phyloP scores from a whole-genome alignment of 1,140 invertebrate genomes.

The Sitophilus oryzae region DNA sequence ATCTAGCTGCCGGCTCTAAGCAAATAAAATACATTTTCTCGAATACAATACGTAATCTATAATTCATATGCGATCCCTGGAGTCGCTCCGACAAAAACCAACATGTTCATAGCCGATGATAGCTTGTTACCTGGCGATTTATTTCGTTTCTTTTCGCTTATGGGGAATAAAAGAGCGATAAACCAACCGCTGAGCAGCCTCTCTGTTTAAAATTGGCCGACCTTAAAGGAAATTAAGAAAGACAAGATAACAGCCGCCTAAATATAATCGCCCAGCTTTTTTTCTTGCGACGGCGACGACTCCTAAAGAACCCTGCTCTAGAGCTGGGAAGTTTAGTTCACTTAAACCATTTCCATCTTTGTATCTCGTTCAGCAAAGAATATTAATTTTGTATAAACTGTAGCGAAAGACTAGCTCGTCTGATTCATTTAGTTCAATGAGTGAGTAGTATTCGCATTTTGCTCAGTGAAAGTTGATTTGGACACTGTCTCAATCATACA shows the following conservation, averaged over 20 bases:
- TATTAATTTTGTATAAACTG: too few species aligned
- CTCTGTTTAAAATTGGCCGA: constrained; percentile 7
- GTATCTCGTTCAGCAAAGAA: constrained; percentile 13
- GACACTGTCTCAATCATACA: too few species aligned
- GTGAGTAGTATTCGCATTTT: too few species aligned
- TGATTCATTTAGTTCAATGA: too few species aligned
- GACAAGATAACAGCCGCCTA: constrained; percentile 37
- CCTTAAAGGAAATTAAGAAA: constrained; percentile 28
- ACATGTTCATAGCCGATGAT: constrained; percentile 20
- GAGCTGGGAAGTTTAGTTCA: too few species aligned
- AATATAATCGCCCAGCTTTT: constrained; percentile 29
- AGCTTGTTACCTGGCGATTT: constrained; percentile 31
- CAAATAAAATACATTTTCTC: constrained; percentile 35
- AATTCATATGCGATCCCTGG: constrained; percentile 33
- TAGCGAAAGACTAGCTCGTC: too few species aligned
- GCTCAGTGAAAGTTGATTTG: too few species aligned
- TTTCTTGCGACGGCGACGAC: neutral
- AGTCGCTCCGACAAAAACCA: constrained; percentile 22
- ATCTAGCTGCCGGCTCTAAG: constrained; percentile 32
- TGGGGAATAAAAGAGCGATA: constrained; percentile 23
- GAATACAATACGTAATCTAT: constrained; percentile 41
- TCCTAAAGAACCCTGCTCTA: too few species aligned
- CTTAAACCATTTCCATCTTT: too few species aligned
- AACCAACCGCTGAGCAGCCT: too few species aligned
- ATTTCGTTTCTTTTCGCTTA: constrained; percentile 23